Base-by-base conservation (phyloP, 1,140 invertebrate species). In the Drosophila nannoptera region DNA sequence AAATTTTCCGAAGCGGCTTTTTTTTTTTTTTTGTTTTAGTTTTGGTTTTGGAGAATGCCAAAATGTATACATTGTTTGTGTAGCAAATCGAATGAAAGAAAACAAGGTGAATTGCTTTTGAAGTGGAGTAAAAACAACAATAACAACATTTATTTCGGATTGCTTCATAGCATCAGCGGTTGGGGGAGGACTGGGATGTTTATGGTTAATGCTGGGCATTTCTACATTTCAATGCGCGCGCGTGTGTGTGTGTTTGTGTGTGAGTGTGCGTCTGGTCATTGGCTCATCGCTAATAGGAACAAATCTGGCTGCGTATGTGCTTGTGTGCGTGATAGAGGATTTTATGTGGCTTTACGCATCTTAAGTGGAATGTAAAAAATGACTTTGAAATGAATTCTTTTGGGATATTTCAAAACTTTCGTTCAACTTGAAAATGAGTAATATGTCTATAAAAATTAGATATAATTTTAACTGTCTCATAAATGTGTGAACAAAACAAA, bases 41-140 rank as follows among this genome's bases (percentile, higher is more conserved):
- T 36, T 36, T 36, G 35, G 6, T 16, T 43, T 42, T 42, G 11
- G 40, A 7, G n/a, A 42, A n/a, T 7, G 40, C 40, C 40, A 12
- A 4, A 42, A 7, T 12, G 40, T 22, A 22, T 22, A 22, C 3
- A 42, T 42, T 42, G 40, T 22, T 22, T 12, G 40, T 42, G 40
- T 42, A 42, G 40, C 40, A 42, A 69, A 58, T 58, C 43, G 56
- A 53, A 63, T 38, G 59, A n/a, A 55, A 40, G 56, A 68, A 83
- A 82, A 86, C 72, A 71, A 81, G 75, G 62, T 69, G 73, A 87
- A 84, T 86, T 80, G 69, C 69, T 72, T 81, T 81, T 75, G 59
- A 77, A 84, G 81, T 74, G 67, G 46, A 9, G 50, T 54, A 64
- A 69, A 12, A 64, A 58, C 58, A 62, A 62, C 8, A 55, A 73